Evolutionary conservation across 2,113 vertebrate species (phyloP), one percentile per base, ranked within the genome.

Genomic region (Ammodytes dubius): DNA sequence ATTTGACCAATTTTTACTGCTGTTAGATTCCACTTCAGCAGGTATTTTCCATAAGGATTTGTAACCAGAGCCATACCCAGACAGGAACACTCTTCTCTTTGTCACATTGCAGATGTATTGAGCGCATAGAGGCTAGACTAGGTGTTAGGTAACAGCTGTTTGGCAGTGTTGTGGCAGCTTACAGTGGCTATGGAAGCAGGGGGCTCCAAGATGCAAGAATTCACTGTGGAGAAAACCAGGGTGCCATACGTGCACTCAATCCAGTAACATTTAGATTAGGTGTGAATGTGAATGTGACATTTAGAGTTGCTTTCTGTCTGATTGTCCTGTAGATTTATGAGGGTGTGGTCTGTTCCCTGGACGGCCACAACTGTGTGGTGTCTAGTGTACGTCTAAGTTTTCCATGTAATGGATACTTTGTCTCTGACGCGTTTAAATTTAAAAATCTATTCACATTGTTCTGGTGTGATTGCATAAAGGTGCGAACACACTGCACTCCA

Each of bases 71-170:
- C 56, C 13, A 40, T 7, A 13, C 35, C 46, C 7, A 47, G 61
- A 67, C 7, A 59, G 39, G 67, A 67, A 77, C 61, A 42, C 19
- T 59, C 45, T 14, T 19, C 10, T 53, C 5, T 49, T 53, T 39
- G 59, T 71, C 17, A 43, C 17, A 12, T 42, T 74, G 57, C 64
- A 52, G 37, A 70, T 79, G 39, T 64, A 65, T 59, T 53, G 57
- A 74, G 57, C 75, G 65, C 39, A 19, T 45, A 56, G 45, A 72
- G 61, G 47, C 54, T 54, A 37, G 45, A 66, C 17, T 42, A 0
- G 53, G 58, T 58, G 66, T 84, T 65, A 47, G 71, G 77, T 81
- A 77, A 77, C 73, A 68, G 82, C 40, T 67, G 77, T 61, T 67
- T 56, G 56, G 56, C 67, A 73, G 61, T n/a, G 64, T 47, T 56